Evolutionary conservation across 2,113 vertebrate species (phyloP), one percentile per base, ranked within the genome.

Genomic region (Toxotes chatareus): DNA sequence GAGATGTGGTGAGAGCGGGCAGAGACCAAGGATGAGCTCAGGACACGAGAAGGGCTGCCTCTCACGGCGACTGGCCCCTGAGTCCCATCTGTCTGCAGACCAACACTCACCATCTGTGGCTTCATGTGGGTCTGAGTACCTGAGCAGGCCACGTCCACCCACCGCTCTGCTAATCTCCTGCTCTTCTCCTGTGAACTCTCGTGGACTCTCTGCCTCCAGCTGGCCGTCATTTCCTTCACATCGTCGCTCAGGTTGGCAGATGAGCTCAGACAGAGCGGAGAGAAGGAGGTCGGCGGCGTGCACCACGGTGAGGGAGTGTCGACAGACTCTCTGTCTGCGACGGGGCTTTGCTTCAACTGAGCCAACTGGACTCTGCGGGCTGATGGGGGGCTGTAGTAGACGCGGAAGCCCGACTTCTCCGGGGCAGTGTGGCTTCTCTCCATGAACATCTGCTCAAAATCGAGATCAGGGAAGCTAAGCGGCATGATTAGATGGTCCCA

Each of bases 151-250:
- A 96, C 80, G 8, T 95, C 96, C 82, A 96, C 87, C 91, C 96
- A 96, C 81, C 93, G 96, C 46, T 95, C 95, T 0, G 92, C 74
- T 55, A 88, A 94, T 59, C 95, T 96, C 23, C 83, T 79, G 61
- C 94, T 95, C 63, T 92, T 95, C 89, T 96, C 97, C 74, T 95
- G 91, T 0, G 96, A 95, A 80, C 95, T 90, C 4, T 95, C 94
- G 56, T 95, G 95, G 82, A 95, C 94, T 4, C 34, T 16, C 73
- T 85, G 87, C 85, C 84, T 90, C 92, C 90, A 96, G 0, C 96
- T 94, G 77, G 97, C 97, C 49, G 97, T 97, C 86, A 98, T 99
- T 86, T 99, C 97, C 92, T 99, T 99, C 97, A 99, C 98, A 92
- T 99, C 98, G 0, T 99, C 98, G 0, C 98, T 98, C 95, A 99